These are phyloP conservation scores for Rhynchonycteris naso DNA, from an alignment of 2,797 vertebrate genomes.

Conservation along the genomic window DNA sequence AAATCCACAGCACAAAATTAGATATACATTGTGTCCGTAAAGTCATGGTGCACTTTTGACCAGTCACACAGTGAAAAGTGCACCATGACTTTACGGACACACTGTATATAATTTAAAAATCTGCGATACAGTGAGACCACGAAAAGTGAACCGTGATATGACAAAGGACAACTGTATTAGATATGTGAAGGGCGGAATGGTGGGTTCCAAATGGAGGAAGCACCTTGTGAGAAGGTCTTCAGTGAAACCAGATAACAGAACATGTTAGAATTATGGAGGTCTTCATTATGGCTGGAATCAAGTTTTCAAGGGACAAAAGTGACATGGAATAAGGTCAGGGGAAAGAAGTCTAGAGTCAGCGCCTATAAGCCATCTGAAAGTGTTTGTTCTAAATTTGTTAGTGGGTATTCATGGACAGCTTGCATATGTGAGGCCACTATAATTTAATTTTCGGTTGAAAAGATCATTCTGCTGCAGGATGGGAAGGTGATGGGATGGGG, in stretches of 20 bases:
- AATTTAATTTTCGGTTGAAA: not conserved
- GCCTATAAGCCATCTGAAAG: too few species aligned
- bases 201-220: not conserved
- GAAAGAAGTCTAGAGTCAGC: not conserved
- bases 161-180: not conserved
- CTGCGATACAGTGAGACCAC: too few species aligned
- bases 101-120: too few species aligned
- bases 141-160: too few species aligned
- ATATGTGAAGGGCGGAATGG: not conserved
- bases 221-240: not conserved
- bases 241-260: not conserved
- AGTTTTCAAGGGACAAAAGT: not conserved
- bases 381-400: not conserved
- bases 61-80: too few species aligned
- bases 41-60: too few species aligned
- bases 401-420: not conserved
- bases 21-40: too few species aligned
- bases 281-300: not conserved
- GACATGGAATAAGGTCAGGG: not conserved
- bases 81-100: too few species aligned
- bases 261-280: not conserved
- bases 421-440: not conserved
- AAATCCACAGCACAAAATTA: too few species aligned
- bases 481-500: not conserved
- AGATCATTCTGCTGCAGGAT: not conserved